Evolutionary conservation across 2,888 invertebrate genomes (phyloP).

Genomic region (Epirrhoe alternata): DNA sequence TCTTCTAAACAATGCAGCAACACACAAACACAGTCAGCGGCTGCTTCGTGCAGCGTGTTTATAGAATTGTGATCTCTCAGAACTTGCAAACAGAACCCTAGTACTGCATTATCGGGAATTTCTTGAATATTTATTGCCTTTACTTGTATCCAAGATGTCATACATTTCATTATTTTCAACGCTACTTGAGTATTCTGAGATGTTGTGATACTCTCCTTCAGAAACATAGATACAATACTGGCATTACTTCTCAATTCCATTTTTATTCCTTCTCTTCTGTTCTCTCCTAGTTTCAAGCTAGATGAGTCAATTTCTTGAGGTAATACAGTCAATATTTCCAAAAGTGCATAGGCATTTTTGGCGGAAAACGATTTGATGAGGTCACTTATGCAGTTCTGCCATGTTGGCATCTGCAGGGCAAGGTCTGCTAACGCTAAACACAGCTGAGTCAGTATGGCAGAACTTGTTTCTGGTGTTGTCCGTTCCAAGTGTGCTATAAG

Average conservation of each 20-base stretch:
- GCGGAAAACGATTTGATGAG: constrained; percentile 91
- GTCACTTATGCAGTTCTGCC: constrained; percentile 95
- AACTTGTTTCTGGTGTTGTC: constrained; percentile 91
- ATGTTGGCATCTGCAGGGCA: constrained; percentile 96
- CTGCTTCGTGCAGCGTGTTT: constrained; percentile 92
- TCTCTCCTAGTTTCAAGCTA: constrained; percentile 93
- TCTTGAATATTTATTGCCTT: constrained; percentile 91
- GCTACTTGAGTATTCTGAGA: constrained; percentile 88
- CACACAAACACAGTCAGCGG: constrained; percentile 95
- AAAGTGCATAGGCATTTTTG: constrained; percentile 91
- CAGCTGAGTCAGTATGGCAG: constrained; percentile 95
- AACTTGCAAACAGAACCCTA: constrained; percentile 90
- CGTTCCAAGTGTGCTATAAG: constrained; percentile 94
- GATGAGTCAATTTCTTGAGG: constrained; percentile 97
- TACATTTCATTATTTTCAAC: constrained; percentile 91
- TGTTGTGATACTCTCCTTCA: constrained; percentile 90
- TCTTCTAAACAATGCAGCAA: constrained; percentile 93
- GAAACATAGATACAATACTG: constrained; percentile 90
- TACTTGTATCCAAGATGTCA: constrained; percentile 96
- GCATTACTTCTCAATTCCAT: constrained; percentile 91
- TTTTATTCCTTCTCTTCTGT: constrained; percentile 93
- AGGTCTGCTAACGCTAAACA: constrained; percentile 97
- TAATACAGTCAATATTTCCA: constrained; percentile 96
- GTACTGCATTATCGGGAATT: constrained; percentile 89
- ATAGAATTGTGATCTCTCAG: constrained; percentile 86